Evolutionary conservation across 2,797 vertebrate genomes (phyloP).

Genomic region (Notolabrus celidotus): DNA sequence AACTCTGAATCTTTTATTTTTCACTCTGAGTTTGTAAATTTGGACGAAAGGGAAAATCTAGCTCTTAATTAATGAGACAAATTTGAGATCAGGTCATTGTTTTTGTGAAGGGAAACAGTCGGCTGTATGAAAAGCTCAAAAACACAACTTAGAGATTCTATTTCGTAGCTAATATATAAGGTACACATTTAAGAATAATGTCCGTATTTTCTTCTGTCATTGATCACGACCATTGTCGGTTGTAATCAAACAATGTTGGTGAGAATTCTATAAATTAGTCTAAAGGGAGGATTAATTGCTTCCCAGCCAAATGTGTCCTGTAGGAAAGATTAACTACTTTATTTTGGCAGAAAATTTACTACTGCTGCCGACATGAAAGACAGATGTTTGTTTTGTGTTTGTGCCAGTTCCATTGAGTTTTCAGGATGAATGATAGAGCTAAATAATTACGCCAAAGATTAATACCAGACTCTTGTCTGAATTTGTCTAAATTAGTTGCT

Average conservation of each 20-base stretch:
- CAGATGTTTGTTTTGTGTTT: conserved; percentile 58
- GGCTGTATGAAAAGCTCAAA: no score
- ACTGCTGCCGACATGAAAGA: conserved; percentile 55
- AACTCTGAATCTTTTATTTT: no score
- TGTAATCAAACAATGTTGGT: conserved; percentile 31
- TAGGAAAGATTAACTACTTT: conserved; percentile 59
- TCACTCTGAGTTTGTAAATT: no score
- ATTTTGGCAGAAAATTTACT: conserved; percentile 39
- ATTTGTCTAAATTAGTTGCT: conserved; percentile 2
- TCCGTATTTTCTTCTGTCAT: not conserved
- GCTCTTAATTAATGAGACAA: no score
- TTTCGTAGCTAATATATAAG: not conserved
- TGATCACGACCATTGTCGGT: conserved; percentile 17
- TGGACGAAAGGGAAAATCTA: no score
- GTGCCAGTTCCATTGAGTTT: conserved; percentile 44
- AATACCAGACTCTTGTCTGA: conserved; percentile 26
- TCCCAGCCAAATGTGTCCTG: conserved; percentile 47
- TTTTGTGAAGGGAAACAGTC: not conserved
- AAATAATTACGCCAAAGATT: conserved; percentile 36
- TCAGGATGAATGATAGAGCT: conserved; percentile 40
- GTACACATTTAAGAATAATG: not conserved
- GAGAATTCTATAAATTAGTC: conserved; percentile 39
- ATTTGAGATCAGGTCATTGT: no score
- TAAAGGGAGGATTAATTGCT: conserved; percentile 46
- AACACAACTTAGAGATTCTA: not conserved